Base-by-base conservation (phyloP, 2,888 invertebrate species). In the Dasysyrphus tricinctus region DNA sequence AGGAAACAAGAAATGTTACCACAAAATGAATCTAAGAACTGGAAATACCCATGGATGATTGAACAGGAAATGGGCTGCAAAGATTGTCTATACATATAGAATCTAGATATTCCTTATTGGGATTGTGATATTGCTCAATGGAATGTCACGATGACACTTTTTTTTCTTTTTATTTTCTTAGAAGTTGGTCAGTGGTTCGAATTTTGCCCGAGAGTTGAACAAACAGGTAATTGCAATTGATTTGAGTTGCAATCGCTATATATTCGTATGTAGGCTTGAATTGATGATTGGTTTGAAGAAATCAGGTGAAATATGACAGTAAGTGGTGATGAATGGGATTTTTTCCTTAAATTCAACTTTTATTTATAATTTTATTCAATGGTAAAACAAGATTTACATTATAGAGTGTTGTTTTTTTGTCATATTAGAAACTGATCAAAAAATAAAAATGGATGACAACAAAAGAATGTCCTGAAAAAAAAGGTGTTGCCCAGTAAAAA, bases 141-240 rank as follows among this genome's bases (percentile, higher is more conserved):
- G 86, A 86, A 86, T 86, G 78, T 70, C 34, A 65, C 59, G 82
- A 86, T 79, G 86, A 82, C 86, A 79, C 81, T 72, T 76, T 72
- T 56, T 75, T 59, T 61, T 34, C 61, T 44, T 75, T 80, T 75
- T 70, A 19, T 29, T 49, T 39, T 19, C 14, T 61, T 44, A 78
- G 37, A 86, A 75, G 81, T 86, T 86, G 86, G 86, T 86, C 86
- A 86, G 86, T 82, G 86, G 86, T 82, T 76, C 86, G 74, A 49
- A 73, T 82, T 32, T 29, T 39, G n/a, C 49, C 42, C 29, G 49
- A 75, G 49, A 77, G 72, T 79, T 86, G 75, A 75, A 19, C 67
- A 61, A 82, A 82, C 86, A 78, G 82, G 86, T 75, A 54, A 39
- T 69, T 51, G 69, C 69, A 69, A 32, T 51, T 14, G 16, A 47